Percentiles rank a stretch among this genome's conserved stretches.
Evolutionary conservation across 2,113 vertebrate genomes (phyloP).

Genomic region (Acrocephalus arundinaceus): DNA sequence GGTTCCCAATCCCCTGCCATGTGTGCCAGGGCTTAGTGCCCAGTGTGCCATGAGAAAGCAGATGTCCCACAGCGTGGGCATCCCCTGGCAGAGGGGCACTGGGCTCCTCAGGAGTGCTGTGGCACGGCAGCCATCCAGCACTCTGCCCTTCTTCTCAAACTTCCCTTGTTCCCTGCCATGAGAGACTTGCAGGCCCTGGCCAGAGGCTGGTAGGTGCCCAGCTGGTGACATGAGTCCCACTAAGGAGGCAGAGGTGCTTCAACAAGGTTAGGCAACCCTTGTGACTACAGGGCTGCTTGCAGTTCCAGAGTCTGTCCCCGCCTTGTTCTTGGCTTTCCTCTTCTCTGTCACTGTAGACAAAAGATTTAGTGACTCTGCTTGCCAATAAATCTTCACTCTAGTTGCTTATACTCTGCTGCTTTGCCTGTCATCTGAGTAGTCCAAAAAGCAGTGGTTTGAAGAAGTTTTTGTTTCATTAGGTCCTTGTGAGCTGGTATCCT

Average conservation of each 20-base stretch:
- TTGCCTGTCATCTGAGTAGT: neutral
- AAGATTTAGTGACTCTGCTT: neutral
- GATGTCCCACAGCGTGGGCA: fast-evolving
- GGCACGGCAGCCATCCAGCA: neutral
- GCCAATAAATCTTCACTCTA: neutral
- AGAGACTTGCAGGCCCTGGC: neutral
- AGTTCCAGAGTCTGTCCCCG: neutral
- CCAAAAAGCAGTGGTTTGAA: neutral
- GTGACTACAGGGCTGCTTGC: neutral
- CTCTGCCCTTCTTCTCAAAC: neutral
- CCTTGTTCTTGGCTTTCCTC: neutral
- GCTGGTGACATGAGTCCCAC: neutral
- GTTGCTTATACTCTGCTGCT: neutral
- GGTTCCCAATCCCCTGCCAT: neutral
- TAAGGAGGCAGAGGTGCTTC: neutral
- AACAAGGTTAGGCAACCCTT: neutral
- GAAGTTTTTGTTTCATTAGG: neutral
- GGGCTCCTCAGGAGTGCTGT: fast-evolving
- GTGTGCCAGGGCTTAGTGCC: neutral
- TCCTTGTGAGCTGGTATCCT: neutral
- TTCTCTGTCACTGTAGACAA: neutral
- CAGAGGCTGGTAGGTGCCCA: neutral
- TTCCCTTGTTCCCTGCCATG: neutral
- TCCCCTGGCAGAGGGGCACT: neutral
- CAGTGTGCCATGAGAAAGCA: neutral